Evolutionary conservation across 2,888 invertebrate species (phyloP), one percentile per base, ranked within the genome.

Genomic region (Eilema depressum): DNA sequence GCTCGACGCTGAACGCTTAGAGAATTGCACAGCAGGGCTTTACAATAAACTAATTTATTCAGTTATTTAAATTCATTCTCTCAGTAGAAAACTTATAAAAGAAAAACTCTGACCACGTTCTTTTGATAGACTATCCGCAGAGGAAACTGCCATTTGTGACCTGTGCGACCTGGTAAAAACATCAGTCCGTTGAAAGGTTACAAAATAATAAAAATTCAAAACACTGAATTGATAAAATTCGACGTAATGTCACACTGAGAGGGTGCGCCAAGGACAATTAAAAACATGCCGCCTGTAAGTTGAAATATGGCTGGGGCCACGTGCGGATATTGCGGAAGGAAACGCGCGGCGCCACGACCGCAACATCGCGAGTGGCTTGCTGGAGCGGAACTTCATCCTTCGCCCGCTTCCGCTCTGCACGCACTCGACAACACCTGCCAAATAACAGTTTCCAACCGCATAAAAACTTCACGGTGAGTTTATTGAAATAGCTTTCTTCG

Each of bases 341-440:
- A 70, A 56, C 57, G 65, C 33, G 53, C 53, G 59, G 60, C 59
- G 37, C 59, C 37, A 41, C n/a, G 28, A 66, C 57, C 69, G 56
- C 70, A 33, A 61, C 65, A 61, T 63, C 63, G 41, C 59, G 69
- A 63, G 59, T 17, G 23, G 26, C 23, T 25, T 37, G 66, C 62
- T 62, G 25, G 53, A 61, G 37, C 69, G 70, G 70, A 66, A 70
- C 61, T 63, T 25, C 70, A 28, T 66, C 41, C 47, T 53, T 53
- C 69, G 17, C 61, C 30, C 33, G 30, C 70, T 63, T 62, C 66
- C 65, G 65, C n/a, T 64, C 11, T 5, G 23, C 33, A 57, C 57
- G 30, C 47, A 56, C 61, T 60, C 26, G 14, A n/a, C 30, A 53
- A n/a, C 61, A 67, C 61, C 67, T 67, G 67, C n/a, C 57, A 57